Base-by-base conservation (phyloP, 2,888 invertebrate genomes). In the Endotricha flammealis region DNA sequence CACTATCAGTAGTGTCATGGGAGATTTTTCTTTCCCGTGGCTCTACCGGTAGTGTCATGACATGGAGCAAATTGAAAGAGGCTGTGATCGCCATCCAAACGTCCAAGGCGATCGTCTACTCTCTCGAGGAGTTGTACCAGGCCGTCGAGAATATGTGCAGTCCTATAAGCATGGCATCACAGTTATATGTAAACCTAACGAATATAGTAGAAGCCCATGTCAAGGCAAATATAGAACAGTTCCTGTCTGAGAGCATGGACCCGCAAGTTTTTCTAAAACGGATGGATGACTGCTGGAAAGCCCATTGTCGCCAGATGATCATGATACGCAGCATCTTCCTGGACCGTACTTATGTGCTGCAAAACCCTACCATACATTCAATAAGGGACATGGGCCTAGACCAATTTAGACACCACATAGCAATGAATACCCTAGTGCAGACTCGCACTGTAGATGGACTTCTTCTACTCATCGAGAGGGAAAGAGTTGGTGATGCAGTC, bases 321-420 rank as follows among this genome's bases (percentile, higher is more conserved):
- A 98, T 99, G 98, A 98, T 99, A 51, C 90, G 99, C 44, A 98
- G 98, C 82, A 98, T 99, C 78, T 99, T 99, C 86, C 89, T 99
- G 57, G 99, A 99, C 87, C 91, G 99, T 55, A 98, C 98, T 23
- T 99, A 98, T 80, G 98, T 99, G 25, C 87, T 99, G 39, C 98
- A 98, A 73, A 97, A 96, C 79, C 94, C 97, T 47, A 91, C 95
- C 46, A 95, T 99, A 69, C 92, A 94, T 57, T 98, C 99, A 35
- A 96, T 99, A 75, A 95, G 95, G 96, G 98, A 98, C 73, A 96
- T 98, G 96, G 98, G 98, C 22, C 86, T 99, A 56, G 97, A 98
- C 68, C 85, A 98, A 63, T 99, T 98, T 86, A 91, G 98, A 42
- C 92, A 94, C 63, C 95, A 98, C 76, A 97, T 99, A 65, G 95